These are phyloP conservation scores for Asarcornis scutulata DNA, from an alignment of 2,113 vertebrate genomes.

Conservation along the genomic window DNA sequence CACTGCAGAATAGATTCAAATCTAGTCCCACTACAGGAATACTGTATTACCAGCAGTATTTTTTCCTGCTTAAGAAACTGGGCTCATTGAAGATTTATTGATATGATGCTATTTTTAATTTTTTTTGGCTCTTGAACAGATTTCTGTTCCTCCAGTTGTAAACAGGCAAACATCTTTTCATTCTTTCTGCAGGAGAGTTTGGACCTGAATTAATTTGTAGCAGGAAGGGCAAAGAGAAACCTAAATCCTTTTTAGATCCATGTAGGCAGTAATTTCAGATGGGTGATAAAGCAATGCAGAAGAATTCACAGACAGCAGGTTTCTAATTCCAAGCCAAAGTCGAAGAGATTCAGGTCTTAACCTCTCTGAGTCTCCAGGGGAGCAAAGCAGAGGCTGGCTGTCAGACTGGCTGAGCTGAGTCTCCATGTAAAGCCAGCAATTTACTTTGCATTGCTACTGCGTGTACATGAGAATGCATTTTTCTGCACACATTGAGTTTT, in stretches of 20 bases:
- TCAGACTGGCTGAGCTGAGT: not conserved
- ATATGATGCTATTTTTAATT: not conserved
- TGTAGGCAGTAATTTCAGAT: conserved; percentile 53
- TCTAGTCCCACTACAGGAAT: not conserved
- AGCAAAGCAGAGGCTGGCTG: not conserved
- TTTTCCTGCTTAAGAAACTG: not conserved
- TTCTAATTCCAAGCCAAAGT: conserved; percentile 52
- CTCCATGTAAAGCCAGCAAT: not conserved
- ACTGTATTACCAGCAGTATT: not conserved
- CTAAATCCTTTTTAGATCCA: conserved; percentile 50
- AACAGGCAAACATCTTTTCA: conserved; percentile 32
- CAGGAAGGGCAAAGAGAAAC: conserved; percentile 35
- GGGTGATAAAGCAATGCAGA: conserved; percentile 48
- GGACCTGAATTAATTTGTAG: conserved; percentile 37
- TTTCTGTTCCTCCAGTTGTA: conserved; percentile 19
- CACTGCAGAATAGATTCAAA: not conserved
- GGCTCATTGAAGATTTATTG: not conserved
- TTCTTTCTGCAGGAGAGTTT: conserved; percentile 42
- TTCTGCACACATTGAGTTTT: not conserved
- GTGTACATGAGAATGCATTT: not conserved
- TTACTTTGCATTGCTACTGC: not conserved
- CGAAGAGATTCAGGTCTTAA: conserved; percentile 53
- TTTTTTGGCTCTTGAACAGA: not conserved
- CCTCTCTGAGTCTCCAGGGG: not conserved
- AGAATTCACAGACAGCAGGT: not conserved